Percentiles rank a stretch among this genome's conserved stretches.
Evolutionary conservation across 2,888 invertebrate genomes (phyloP).

Genomic region (Chouioia cunea): DNA sequence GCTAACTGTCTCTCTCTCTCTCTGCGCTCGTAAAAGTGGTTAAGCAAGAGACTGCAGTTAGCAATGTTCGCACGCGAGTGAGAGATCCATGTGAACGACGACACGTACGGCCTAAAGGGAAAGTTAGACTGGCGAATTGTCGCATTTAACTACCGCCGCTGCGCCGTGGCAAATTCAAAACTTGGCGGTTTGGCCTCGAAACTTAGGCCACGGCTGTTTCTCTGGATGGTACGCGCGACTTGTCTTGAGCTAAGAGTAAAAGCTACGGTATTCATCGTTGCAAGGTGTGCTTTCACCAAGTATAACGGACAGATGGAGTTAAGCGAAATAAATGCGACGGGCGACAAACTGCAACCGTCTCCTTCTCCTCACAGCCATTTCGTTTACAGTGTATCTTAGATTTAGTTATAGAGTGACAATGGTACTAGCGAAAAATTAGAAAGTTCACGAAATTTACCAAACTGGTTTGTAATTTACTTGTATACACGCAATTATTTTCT

Average conservation of each 20-base stretch:
- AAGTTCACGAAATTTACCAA: too few relatives aligned
- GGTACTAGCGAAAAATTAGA: too few relatives aligned
- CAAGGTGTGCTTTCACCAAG: background rate
- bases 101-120: conserved; percentile 16
- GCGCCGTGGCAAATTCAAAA: conserved; percentile 43
- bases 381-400: too few relatives aligned
- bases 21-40: background rate
- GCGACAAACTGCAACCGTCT: background rate
- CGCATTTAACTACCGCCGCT: conserved; percentile 6
- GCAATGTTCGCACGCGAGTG: conserved; percentile 10
- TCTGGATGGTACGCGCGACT: conserved; percentile 9
- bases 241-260: background rate
- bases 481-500: too few relatives aligned
- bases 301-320: background rate
- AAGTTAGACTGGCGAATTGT: conserved; percentile 46
- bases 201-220: conserved; percentile 25
- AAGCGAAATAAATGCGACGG: conserved; percentile 28
- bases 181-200: conserved; percentile 29
- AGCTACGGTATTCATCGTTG: background rate
- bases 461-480: too few relatives aligned
- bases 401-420: too few relatives aligned
- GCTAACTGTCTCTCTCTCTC: background rate
- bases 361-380: too few relatives aligned
- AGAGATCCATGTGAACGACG: conserved; percentile 13
- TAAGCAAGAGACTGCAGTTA: conserved; percentile 18